Evolutionary conservation across 2,797 vertebrate species (phyloP).

Genomic region (Mormyrops attenuatus): DNA sequence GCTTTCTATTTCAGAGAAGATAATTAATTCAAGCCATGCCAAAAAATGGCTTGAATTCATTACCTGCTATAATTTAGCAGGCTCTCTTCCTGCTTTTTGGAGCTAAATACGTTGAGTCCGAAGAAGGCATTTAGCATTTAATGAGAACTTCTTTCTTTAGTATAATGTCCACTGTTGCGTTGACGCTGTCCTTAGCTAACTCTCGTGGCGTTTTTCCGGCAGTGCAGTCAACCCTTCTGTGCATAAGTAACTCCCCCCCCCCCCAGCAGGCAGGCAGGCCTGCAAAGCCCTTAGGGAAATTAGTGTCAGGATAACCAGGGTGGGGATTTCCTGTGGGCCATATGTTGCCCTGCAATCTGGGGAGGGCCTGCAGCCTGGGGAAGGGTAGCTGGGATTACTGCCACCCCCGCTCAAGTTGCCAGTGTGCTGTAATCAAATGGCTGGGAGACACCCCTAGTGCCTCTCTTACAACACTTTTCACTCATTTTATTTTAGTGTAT

Average conservation of each 20-base stretch:
- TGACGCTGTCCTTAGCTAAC: slow-evolving; percentile 13
- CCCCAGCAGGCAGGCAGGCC: background rate
- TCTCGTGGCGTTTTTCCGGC: background rate
- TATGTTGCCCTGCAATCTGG: slow-evolving; percentile 32
- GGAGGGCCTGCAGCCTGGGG: background rate
- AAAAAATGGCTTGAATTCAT: slow-evolving; percentile 9
- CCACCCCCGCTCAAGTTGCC: slow-evolving; percentile 9
- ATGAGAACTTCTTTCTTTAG: background rate
- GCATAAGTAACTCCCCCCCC: background rate
- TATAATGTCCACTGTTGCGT: background rate
- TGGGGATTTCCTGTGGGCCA: slow-evolving; percentile 42
- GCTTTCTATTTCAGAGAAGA: slow-evolving; percentile 25
- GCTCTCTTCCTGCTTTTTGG: background rate
- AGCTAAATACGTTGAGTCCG: background rate
- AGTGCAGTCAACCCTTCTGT: slow-evolving; percentile 1
- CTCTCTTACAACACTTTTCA: background rate
- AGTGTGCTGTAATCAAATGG: background rate
- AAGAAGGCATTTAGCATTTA: background rate
- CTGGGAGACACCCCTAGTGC: background rate
- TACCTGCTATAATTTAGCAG: slow-evolving; percentile 3
- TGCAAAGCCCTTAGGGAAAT: slow-evolving; percentile 44
- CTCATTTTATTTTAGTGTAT: background rate
- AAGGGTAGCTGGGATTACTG: background rate
- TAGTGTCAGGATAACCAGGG: slow-evolving; percentile 36
- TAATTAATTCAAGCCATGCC: slow-evolving; percentile 16